These are phyloP conservation scores for Keiferia lycopersicella DNA, from an alignment of 2,888 invertebrate genomes.

Conservation along the genomic window DNA sequence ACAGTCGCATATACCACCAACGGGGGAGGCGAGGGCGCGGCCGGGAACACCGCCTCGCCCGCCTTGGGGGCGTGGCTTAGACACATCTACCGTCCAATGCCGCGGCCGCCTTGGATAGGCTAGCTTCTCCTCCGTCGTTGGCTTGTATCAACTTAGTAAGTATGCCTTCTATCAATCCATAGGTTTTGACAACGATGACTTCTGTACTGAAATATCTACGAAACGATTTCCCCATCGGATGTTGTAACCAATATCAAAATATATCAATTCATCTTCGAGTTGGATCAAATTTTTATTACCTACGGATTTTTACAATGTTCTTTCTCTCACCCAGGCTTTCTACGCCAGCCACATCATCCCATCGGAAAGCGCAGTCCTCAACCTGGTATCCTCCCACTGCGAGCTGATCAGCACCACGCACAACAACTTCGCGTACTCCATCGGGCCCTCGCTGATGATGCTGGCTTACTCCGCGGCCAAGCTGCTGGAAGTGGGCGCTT, in stretches of 20 bases:
- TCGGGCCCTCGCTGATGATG: conserved; percentile 71
- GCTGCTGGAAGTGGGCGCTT: conserved; percentile 66
- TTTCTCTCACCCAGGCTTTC: conserved; percentile 77
- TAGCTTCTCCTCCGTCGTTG: conserved; percentile 58
- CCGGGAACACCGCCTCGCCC: conserved; percentile 51
- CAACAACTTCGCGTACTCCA: conserved; percentile 67
- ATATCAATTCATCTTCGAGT: too few species aligned
- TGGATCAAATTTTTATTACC: too few species aligned
- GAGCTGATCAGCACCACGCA: conserved; percentile 68
- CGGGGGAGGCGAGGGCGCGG: conserved; percentile 38
- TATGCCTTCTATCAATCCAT: too few species aligned
- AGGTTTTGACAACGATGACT: too few species aligned
- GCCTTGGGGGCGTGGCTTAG: conserved; percentile 67
- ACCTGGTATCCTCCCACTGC: conserved; percentile 82
- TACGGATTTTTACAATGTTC: conserved; percentile 53
- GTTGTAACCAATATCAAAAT: too few species aligned
- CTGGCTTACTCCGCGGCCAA: conserved; percentile 71
- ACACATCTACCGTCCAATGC: conserved; percentile 59
- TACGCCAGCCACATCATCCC: conserved; percentile 90
- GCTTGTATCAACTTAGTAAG: conserved; percentile 57
- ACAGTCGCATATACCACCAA: conserved; percentile 50
- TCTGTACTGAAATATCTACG: too few species aligned
- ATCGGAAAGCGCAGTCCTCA: conserved; percentile 90
- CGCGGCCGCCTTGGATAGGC: conserved; percentile 58
- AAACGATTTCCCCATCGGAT: too few species aligned